A percentile compares a stretch with the other conserved stretches of the same genome.
Conservation (phyloP, 64 coral and sea anemone species). For the Catalaphyllia jardinei region DNA sequence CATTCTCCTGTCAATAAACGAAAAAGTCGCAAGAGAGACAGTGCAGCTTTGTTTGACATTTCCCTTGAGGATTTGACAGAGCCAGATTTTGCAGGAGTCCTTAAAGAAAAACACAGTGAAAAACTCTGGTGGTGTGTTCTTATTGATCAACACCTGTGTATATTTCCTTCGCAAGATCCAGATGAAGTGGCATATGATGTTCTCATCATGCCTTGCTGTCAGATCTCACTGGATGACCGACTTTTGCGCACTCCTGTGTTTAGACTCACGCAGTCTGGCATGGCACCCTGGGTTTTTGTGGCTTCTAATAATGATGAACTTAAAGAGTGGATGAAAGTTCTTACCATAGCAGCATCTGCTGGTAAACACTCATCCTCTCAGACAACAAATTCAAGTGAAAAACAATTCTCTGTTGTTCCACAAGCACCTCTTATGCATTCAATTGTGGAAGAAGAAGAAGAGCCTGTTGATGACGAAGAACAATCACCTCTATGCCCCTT, state of each 20-base stretch:
- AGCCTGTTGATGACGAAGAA: constrained; percentile 13
- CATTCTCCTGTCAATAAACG: constrained; percentile 54
- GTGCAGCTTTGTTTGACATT: constrained; percentile 92
- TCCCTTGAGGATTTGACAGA: constrained; percentile 81
- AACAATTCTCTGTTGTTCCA: neutral
- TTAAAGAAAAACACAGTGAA: constrained; percentile 87
- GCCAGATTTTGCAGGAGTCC: constrained; percentile 82
- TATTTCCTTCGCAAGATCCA: constrained; percentile 91
- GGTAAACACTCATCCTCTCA: constrained; percentile 59
- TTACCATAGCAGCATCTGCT: constrained; percentile 85
- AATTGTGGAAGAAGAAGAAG: constrained; percentile 70
- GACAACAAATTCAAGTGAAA: neutral
- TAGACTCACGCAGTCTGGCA: constrained; percentile 80
- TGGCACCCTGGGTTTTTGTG: constrained; percentile 90
- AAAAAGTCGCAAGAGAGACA: constrained; percentile 92
- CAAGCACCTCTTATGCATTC: constrained; percentile 54
- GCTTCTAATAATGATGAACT: constrained; percentile 84
- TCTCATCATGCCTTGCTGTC: constrained; percentile 93
- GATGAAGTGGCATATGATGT: constrained; percentile 97
- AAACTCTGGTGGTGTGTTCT: constrained; percentile 97
- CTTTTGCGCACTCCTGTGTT: constrained; percentile 91
- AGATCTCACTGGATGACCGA: constrained; percentile 94
- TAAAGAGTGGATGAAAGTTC: constrained; percentile 93
- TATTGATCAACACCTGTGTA: constrained; percentile 94
- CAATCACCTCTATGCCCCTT: neutral